Percentiles rank a stretch among this genome's conserved stretches.
phyloP scores from a whole-genome alignment of 2,888 invertebrate species.

The Hypselothyrea guttata region DNA sequence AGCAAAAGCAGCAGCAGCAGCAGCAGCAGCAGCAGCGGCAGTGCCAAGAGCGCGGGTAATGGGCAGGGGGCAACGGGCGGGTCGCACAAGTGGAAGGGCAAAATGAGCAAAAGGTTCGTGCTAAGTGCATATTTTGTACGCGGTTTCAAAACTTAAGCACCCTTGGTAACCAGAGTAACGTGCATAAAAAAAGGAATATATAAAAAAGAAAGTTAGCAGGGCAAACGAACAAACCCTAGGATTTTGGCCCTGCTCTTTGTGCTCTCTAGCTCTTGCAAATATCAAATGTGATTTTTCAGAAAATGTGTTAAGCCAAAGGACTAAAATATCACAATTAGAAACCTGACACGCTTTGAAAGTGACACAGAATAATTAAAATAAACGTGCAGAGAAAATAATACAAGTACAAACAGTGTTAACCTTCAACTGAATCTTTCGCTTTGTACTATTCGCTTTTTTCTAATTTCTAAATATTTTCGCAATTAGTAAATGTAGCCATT shows the following conservation, averaged over 20 bases:
- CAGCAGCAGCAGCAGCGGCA: conserved; percentile 51
- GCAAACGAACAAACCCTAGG: not conserved
- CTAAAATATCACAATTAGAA: conserved; percentile 32
- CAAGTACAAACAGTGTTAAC: conserved; percentile 13
- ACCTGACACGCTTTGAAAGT: conserved; percentile 16
- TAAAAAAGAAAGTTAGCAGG: not conserved
- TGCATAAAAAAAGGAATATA: too few species aligned
- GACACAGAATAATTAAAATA: conserved; percentile 18
- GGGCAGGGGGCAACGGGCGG: too few species aligned
- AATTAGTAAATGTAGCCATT: conserved; percentile 36
- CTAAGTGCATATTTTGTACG: conserved; percentile 69
- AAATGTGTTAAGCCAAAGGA: conserved; percentile 45
- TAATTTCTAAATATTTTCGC: conserved; percentile 7
- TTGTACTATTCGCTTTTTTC: conserved; percentile 2
- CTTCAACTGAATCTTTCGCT: not conserved
- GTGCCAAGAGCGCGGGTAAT: too few species aligned
- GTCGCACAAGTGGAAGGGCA: conserved; percentile 2
- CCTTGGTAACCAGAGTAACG: conserved; percentile 18
- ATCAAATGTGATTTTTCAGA: conserved; percentile 27
- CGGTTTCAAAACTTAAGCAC: conserved; percentile 50
- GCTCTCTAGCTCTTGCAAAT: not conserved
- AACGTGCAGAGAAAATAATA: not conserved
- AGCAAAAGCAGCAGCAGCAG: too few species aligned
- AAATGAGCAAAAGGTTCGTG: conserved; percentile 61
- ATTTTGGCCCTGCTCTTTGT: too few species aligned